Evolutionary conservation across 2,797 vertebrate genomes (phyloP), one percentile per base, ranked within the genome.

Genomic region (Lates japonicus): DNA sequence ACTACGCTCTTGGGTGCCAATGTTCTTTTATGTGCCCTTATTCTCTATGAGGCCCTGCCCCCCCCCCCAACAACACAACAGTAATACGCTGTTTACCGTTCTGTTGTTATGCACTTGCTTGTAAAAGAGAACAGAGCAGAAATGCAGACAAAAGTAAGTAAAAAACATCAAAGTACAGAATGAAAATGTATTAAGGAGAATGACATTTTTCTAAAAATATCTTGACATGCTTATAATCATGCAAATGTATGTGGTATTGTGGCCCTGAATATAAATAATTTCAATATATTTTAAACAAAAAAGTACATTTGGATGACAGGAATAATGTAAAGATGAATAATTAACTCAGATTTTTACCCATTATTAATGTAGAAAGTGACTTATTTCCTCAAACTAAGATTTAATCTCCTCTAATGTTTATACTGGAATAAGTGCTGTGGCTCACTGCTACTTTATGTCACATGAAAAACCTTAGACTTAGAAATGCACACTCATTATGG

Each of bases 1-100:
- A 86, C 76, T 74, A 25, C 35, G 85, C 88, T 91, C 75, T 66
- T 59, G 85, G 90, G 87, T 82, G 83, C 78, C 78, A 70, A 37
- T 77, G 89, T 88, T 90, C 83, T 88, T 86, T 80, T 85, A 83
- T 79, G 69, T 86, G 81, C 80, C 88, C 85, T 90, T 79, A 79
- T 80, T 80, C 76, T 83, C 62, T 13, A 52, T 29, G 78, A 85
- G 70, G 49, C 66, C 37, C 39, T 57, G 61, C 74, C 41, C 76
- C 37, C 9, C 37, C 37, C 5, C 35, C 13, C 42, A 22, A 66
- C 74, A 85, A 70, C 74, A 74, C 65, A 71, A 74, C 83, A 68
- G 65, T 59, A 63, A 75, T 67, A 17, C 6, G 48, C 60, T 77
- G 76, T 86, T 90, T 80, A 84, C 63, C 25, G 52, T 59, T 65